Base-by-base conservation (phyloP, 2,797 vertebrate genomes). In the Acanthopagrus latus region DNA sequence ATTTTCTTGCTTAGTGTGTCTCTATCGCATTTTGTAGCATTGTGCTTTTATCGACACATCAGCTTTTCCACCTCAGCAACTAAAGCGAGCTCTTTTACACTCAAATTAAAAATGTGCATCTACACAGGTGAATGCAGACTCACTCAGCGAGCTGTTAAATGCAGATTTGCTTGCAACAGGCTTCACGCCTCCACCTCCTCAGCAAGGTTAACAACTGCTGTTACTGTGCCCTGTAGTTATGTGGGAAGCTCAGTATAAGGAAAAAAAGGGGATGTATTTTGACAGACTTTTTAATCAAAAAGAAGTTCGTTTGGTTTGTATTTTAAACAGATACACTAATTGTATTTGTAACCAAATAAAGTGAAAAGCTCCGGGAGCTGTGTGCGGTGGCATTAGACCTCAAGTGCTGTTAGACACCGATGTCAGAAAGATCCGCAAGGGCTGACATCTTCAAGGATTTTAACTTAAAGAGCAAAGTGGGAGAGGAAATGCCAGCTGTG, bases 401-500 rank as follows among this genome's bases (percentile, higher is more conserved):
- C 27, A 23, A 3, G 44, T 7, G 7, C 29, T 29, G 38, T 16
- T 46, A 48, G 73, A 25, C 44, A 56, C 14, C 5, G 33, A 4
- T 20, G 44, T 46, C 1, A 2, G 17, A 17, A 48, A 58, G 33
- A 75, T 55, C 46, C 55, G 74, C 54, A 54, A 10, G 13, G 16
- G 47, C 18, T 11, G 17, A 69, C 62, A 64, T 50, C 25, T 65
- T 25, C 33, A 20, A 71, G 66, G 64, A 80, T 51, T 60, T 41
- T 33, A 80, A 74, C 57, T 62, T 66, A 71, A 71, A 81, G 56
- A 78, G 57, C 63, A 57, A 73, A 70, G 69, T 43, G 69, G 29
- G 64, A 77, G 60, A 62, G 63, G 73, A 70, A 84, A 70, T 65
- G 66, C 82, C 68, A 74, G 70, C 25, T 55, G 63, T 41, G 59